These are phyloP conservation scores for Brachionus asplanchnoidis DNA, from an alignment of 1,140 invertebrate species.

Conservation along the genomic window DNA sequence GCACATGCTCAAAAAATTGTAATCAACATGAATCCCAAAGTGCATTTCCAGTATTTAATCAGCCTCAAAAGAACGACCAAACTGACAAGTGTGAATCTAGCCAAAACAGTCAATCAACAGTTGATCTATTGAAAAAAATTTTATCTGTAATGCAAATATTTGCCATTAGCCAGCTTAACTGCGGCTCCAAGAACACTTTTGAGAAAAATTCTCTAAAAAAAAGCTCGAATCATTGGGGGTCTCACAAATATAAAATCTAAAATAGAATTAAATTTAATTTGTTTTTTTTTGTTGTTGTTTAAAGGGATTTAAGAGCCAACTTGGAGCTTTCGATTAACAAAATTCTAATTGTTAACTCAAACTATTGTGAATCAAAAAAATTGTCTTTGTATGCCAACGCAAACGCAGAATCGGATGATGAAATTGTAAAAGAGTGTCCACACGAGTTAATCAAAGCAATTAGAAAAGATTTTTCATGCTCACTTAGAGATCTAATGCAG, in stretches of 20 bases:
- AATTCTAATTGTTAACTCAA: conserved; percentile 62
- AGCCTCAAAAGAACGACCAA: neutral
- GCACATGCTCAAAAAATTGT: neutral
- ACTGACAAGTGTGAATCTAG: conserved; percentile 42
- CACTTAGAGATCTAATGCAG: conserved; percentile 82
- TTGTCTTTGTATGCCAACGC: neutral
- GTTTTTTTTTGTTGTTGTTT: neutral
- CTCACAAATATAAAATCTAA: conserved; percentile 45
- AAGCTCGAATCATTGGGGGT: conserved; percentile 82
- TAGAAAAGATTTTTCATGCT: conserved; percentile 79
- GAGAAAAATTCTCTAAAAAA: conserved; percentile 78
- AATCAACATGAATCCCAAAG: neutral
- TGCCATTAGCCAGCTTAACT: conserved; percentile 81
- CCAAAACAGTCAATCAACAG: conserved; percentile 59
- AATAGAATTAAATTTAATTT: neutral
- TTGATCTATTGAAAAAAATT: conserved; percentile 74
- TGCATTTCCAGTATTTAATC: conserved; percentile 18
- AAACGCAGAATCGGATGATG: neutral
- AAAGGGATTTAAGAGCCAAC: conserved; percentile 78
- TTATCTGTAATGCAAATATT: conserved; percentile 83
- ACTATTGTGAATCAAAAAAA: neutral
- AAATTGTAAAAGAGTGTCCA: conserved; percentile 59
- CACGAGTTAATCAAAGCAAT: conserved; percentile 77
- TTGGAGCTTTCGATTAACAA: conserved; percentile 81
- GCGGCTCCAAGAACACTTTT: conserved; percentile 65